Evolutionary conservation across 1,140 invertebrate species (phyloP).

Genomic region (Latrodectus geometricus): DNA sequence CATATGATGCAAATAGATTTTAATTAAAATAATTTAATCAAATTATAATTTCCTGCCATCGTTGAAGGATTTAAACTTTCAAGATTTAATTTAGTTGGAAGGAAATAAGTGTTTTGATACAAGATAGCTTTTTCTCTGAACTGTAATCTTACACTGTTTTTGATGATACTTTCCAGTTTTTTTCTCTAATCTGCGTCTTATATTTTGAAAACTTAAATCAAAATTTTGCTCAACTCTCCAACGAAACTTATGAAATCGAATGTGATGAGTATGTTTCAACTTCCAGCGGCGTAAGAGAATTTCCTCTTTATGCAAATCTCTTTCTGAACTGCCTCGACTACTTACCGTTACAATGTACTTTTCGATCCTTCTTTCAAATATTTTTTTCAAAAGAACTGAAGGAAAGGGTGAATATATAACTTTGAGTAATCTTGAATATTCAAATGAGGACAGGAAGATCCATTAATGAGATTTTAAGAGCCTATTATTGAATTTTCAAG

Average conservation of each 20-base stretch:
- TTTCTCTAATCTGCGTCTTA: neutral
- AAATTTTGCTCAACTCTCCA: neutral
- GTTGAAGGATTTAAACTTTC: neutral
- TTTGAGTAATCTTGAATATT: too few relatives aligned
- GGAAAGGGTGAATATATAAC: too few relatives aligned
- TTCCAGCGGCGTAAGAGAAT: neutral
- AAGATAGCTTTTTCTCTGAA: neutral
- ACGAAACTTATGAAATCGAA: neutral
- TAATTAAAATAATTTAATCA: neutral
- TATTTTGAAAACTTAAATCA: conserved; percentile 7
- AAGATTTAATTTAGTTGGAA: neutral
- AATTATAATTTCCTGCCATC: neutral
- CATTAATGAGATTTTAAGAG: too few relatives aligned
- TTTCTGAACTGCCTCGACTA: too few relatives aligned
- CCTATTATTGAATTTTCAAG: too few relatives aligned
- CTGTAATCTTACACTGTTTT: neutral
- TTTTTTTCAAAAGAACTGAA: too few relatives aligned
- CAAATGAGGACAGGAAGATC: too few relatives aligned
- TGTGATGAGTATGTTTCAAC: neutral
- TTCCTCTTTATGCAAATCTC: neutral
- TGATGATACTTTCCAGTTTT: neutral
- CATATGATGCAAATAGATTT: neutral
- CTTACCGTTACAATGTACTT: too few relatives aligned
- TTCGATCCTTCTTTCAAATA: too few relatives aligned
- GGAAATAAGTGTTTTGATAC: neutral